Evolutionary conservation across 1,140 invertebrate genomes (phyloP).

Genomic region (Drosophila sproati): DNA sequence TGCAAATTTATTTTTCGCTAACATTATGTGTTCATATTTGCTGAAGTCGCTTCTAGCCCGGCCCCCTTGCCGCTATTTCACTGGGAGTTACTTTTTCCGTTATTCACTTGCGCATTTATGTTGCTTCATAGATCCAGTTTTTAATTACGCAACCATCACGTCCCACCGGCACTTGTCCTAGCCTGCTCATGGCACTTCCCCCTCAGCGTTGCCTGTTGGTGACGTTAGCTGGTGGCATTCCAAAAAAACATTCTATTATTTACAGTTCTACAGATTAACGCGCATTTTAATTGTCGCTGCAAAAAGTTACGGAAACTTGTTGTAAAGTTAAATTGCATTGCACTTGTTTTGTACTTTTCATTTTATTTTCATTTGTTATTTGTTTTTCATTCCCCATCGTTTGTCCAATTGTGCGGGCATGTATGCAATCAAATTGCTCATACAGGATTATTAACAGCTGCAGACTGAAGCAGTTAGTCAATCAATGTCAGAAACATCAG

Average conservation of each 20-base stretch:
- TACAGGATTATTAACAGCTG: constrained; percentile 26
- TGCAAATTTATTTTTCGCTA: constrained; percentile 77
- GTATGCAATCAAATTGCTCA: constrained; percentile 25
- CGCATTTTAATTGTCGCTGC: constrained; percentile 60
- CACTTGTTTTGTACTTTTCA: constrained; percentile 26
- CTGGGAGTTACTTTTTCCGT: constrained; percentile 51
- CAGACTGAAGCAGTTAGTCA: constrained; percentile 56
- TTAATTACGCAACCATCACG: constrained; percentile 62
- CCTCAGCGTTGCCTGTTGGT: neutral
- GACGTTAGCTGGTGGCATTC: constrained; percentile 53
- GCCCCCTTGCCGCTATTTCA: neutral
- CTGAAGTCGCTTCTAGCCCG: constrained; percentile 25
- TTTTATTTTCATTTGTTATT: constrained; percentile 8
- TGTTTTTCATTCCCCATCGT: constrained; percentile 6
- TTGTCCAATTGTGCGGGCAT: constrained; percentile 9
- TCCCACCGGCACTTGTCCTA: constrained; percentile 14
- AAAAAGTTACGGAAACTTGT: constrained; percentile 64
- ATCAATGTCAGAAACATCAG: constrained; percentile 66
- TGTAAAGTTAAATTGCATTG: constrained; percentile 70
- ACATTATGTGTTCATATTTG: constrained; percentile 66
- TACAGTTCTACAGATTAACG: constrained; percentile 74
- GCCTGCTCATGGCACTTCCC: neutral
- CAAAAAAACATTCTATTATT: constrained; percentile 76
- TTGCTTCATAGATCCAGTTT: constrained; percentile 64
- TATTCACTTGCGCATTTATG: constrained; percentile 43